phyloP scores from a whole-genome alignment of 2,113 vertebrate genomes.

The Chascanopsetta lugubris region DNA sequence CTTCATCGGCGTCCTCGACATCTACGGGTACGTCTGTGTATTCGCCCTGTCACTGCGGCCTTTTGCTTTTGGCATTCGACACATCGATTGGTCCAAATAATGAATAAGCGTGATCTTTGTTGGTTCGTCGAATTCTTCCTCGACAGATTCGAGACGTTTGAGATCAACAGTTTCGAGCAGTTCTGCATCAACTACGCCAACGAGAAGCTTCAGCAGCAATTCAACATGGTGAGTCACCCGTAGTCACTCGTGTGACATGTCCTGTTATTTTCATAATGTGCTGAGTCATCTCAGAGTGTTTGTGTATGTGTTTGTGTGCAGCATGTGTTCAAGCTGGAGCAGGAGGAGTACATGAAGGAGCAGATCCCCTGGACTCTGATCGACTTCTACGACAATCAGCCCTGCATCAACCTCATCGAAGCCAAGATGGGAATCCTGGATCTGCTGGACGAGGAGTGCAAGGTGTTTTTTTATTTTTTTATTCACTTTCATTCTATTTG shows the following conservation, averaged over 20 bases:
- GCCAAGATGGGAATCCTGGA: slow-evolving; percentile 96
- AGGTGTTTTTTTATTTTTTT: slow-evolving; percentile 74
- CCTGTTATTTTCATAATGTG: background rate
- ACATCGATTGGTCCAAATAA: background rate
- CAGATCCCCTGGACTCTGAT: slow-evolving; percentile 99
- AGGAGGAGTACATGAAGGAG: slow-evolving; percentile 99
- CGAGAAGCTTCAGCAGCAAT: slow-evolving; percentile 98
- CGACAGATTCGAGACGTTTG: slow-evolving; percentile 96
- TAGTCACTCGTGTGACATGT: background rate
- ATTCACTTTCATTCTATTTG: no score
- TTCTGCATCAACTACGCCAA: slow-evolving; percentile 99
- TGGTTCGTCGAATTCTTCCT: slow-evolving; percentile 37
- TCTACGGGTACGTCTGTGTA: slow-evolving; percentile 87
- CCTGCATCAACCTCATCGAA: slow-evolving; percentile 99
- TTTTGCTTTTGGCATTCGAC: no score
- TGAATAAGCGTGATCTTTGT: background rate
- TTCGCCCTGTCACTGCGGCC: background rate
- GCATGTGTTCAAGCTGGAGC: slow-evolving; percentile 99
- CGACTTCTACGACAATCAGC: slow-evolving; percentile 99
- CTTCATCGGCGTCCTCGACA: slow-evolving; percentile 97
- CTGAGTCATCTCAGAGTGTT: background rate
- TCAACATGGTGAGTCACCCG: slow-evolving; percentile 92
- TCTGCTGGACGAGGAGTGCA: slow-evolving; percentile 97
- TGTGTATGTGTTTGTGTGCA: slow-evolving; percentile 54
- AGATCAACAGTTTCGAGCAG: slow-evolving; percentile 99